Conservation (phyloP, 2,797 vertebrate species). For the Benthosema pterotum region DNA sequence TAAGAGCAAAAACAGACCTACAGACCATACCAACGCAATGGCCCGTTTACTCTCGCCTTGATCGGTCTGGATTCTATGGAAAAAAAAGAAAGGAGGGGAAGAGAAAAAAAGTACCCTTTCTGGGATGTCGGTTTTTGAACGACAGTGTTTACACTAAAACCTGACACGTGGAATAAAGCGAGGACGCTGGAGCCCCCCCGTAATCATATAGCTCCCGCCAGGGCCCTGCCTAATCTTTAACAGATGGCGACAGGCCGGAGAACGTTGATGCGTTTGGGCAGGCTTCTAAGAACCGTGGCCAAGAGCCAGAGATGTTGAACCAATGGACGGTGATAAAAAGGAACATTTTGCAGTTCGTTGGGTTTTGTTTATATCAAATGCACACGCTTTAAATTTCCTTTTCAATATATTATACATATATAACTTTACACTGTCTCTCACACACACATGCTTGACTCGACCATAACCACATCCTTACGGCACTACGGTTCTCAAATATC, state of each 20-base stretch:
- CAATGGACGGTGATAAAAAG: conserved; percentile 66
- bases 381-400: conserved; percentile 57
- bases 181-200: conserved; percentile 57
- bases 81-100: conserved; percentile 1
- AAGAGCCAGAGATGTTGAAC: conserved; percentile 62
- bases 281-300: conserved; percentile 61
- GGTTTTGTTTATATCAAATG: conserved; percentile 68
- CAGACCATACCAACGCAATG: conserved; percentile 38
- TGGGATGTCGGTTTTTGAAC: conserved; percentile 74
- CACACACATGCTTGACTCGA: conserved; percentile 27
- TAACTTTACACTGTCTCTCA: conserved; percentile 28
- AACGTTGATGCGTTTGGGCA: conserved; percentile 69
- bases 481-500: conserved; percentile 17
- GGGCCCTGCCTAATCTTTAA: conserved; percentile 72
- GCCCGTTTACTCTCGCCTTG: conserved; percentile 66
- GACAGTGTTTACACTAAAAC: conserved; percentile 79
- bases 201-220: conserved; percentile 72
- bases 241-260: conserved; percentile 76
- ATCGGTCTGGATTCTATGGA: conserved; percentile 34
- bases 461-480: conserved; percentile 34
- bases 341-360: conserved; percentile 71
- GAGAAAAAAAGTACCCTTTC: conserved; percentile 46
- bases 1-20: conserved; percentile 69
- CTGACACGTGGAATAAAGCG: conserved; percentile 73
- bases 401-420: conserved; percentile 32